Conservation (phyloP, 2,113 vertebrate species). For the Calidris pygmaea region DNA sequence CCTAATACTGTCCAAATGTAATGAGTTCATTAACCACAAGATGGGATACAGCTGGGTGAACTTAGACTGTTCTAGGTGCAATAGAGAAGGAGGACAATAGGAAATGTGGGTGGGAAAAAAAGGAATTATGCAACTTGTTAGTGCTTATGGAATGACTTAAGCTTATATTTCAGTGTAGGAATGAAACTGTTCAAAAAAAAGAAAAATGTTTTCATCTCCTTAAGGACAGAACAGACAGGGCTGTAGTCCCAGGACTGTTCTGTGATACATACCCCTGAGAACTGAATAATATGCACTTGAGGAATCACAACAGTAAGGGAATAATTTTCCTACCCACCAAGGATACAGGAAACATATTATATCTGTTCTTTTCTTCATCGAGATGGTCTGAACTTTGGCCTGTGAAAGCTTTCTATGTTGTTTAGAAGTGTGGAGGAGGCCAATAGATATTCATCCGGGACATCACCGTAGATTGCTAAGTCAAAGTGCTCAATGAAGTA, state of each 20-base stretch:
- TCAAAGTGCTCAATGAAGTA: background rate
- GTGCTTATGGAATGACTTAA: background rate
- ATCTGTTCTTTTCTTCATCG: background rate
- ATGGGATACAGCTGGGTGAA: background rate
- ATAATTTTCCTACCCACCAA: background rate
- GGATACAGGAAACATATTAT: background rate
- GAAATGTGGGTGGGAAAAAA: background rate
- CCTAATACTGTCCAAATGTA: background rate
- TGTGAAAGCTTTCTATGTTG: background rate
- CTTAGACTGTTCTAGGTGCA: background rate
- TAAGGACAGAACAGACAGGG: background rate
- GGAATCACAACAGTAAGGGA: background rate
- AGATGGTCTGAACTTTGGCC: background rate
- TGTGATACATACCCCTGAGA: background rate
- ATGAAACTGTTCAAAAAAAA: background rate
- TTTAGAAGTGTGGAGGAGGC: background rate
- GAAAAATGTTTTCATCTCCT: background rate
- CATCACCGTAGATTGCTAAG: background rate
- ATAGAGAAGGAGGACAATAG: background rate
- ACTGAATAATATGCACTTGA: background rate
- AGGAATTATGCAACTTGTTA: background rate
- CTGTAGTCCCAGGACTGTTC: background rate
- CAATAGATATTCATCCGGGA: background rate
- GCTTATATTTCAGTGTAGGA: background rate
- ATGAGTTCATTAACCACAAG: background rate